A percentile compares a stretch with the other conserved stretches of the same genome.
phyloP scores from a whole-genome alignment of 2,113 vertebrate genomes.

The Etheostoma cragini region DNA sequence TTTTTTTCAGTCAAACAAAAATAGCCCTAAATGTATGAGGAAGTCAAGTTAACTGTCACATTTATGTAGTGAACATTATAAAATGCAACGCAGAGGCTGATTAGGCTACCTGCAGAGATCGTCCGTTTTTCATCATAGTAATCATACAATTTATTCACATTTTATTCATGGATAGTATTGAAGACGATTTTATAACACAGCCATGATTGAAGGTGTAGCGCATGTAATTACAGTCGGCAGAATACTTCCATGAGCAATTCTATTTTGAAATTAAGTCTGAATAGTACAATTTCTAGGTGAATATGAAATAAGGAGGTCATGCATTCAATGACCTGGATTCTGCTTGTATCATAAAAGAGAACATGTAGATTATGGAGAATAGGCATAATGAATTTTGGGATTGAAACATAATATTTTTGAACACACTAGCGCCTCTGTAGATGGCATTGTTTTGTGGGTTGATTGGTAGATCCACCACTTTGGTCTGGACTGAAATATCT shows the following conservation, averaged over 20 bases:
- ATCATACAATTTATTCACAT: neutral
- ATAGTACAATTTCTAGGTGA: neutral
- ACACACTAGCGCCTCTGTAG: neutral
- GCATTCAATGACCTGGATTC: neutral
- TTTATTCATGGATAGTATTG: neutral
- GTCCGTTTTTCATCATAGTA: neutral
- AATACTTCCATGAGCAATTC: neutral
- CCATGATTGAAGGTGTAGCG: neutral
- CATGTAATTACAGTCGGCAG: neutral
- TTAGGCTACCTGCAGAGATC: neutral
- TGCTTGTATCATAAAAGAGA: neutral
- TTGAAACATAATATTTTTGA: neutral
- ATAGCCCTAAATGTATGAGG: neutral
- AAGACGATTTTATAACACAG: no score
- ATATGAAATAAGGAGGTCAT: neutral
- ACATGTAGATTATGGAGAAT: neutral
- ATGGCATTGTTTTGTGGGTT: neutral
- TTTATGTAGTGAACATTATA: neutral
- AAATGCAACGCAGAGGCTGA: neutral
- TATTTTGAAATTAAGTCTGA: constrained; percentile 1
- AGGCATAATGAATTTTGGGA: neutral
- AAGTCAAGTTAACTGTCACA: constrained; percentile 3
- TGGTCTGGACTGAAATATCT: neutral
- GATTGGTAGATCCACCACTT: neutral
- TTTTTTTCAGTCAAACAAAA: constrained; percentile 2